Conservation (phyloP, 2,888 invertebrate genomes). For the Drosophila mimetica region DNA sequence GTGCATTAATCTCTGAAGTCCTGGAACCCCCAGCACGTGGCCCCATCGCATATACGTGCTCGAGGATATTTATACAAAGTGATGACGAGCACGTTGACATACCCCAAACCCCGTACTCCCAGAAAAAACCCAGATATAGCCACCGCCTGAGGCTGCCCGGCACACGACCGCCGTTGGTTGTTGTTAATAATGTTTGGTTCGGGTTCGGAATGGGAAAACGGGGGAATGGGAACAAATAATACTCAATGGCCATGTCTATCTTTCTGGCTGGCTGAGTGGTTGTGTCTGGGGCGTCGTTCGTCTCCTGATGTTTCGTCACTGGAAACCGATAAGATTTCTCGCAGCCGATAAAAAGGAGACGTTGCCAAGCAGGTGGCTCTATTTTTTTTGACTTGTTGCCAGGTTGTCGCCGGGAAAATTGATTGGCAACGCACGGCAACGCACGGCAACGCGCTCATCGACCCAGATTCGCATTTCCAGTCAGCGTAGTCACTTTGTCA, state of each 20-base stretch:
- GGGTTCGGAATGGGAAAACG: not conserved
- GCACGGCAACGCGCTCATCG: slow-evolving; percentile 20
- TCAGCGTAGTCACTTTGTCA: slow-evolving; percentile 31
- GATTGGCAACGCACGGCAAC: slow-evolving; percentile 46
- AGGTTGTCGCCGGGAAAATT: slow-evolving; percentile 38
- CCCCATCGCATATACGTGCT: slow-evolving; percentile 76
- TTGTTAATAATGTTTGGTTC: slow-evolving; percentile 70
- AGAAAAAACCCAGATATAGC: slow-evolving; percentile 14
- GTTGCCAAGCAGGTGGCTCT: slow-evolving; percentile 43
- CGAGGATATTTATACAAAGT: slow-evolving; percentile 82
- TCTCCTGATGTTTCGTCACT: slow-evolving; percentile 58
- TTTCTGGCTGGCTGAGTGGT: slow-evolving; percentile 56
- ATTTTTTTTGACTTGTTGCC: slow-evolving; percentile 43
- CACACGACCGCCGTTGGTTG: slow-evolving; percentile 55
- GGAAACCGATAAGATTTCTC: slow-evolving; percentile 64
- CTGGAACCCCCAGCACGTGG: slow-evolving; percentile 78
- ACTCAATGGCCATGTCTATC: slow-evolving; percentile 64
- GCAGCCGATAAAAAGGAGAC: slow-evolving; percentile 48
- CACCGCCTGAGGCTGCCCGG: slow-evolving; percentile 35
- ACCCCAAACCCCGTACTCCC: slow-evolving; percentile 16
- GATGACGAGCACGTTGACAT: slow-evolving; percentile 64
- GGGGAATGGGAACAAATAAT: slow-evolving; percentile 54
- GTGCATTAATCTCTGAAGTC: slow-evolving; percentile 83
- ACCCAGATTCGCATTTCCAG: slow-evolving; percentile 48
- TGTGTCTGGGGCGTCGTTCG: slow-evolving; percentile 37